Evolutionary conservation across 2,888 invertebrate species (phyloP).

Genomic region (Ennomos quercinarius): DNA sequence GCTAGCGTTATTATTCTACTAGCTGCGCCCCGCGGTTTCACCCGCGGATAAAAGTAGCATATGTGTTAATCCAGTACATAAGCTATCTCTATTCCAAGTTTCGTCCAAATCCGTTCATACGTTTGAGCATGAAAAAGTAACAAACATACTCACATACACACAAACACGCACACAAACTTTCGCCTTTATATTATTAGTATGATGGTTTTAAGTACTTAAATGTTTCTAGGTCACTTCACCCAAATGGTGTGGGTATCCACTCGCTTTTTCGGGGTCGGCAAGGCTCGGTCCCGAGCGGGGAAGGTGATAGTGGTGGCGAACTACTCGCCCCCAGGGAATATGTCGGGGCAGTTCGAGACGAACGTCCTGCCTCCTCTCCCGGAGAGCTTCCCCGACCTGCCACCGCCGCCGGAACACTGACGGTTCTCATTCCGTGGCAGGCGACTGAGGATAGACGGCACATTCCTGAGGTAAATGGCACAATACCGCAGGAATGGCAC

Average conservation of each 20-base stretch:
- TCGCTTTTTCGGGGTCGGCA: constrained; percentile 92
- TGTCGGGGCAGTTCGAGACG: constrained; percentile 89
- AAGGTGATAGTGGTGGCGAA: constrained; percentile 94
- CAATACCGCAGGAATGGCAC: constrained; percentile 31
- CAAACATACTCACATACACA: no score
- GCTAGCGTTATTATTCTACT: no score
- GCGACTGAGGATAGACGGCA: constrained; percentile 71
- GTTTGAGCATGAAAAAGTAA: no score
- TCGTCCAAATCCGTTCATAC: no score
- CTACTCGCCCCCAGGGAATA: constrained; percentile 93
- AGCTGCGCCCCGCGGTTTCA: no score
- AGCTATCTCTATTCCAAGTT: no score
- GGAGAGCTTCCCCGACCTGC: constrained; percentile 82
- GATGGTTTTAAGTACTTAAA: no score
- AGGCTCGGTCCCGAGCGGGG: constrained; percentile 91
- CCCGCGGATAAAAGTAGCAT: no score
- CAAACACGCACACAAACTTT: no score
- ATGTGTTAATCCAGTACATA: no score
- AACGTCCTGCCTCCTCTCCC: constrained; percentile 92
- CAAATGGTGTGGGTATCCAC: constrained; percentile 94
- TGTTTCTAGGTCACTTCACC: constrained; percentile 91
- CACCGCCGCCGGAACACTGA: constrained; percentile 71
- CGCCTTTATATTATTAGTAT: no score
- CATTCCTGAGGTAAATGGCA: constrained; percentile 45
- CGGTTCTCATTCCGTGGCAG: constrained; percentile 78